Conservation (phyloP, 2,113 vertebrate species). For the Tauraco erythrolophus region DNA sequence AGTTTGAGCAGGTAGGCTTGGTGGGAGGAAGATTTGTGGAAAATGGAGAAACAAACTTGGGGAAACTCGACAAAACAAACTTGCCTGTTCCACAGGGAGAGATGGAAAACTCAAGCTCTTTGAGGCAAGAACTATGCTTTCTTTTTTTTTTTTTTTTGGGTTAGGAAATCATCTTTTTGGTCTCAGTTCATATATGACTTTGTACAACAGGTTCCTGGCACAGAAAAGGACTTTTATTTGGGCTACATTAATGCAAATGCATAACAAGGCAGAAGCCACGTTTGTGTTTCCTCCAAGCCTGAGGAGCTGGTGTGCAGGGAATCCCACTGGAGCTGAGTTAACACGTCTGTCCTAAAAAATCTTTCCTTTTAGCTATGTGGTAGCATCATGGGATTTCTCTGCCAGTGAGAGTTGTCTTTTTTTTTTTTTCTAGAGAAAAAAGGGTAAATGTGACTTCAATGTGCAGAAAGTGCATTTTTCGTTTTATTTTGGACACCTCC, state of each 20-base stretch:
- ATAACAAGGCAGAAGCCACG: background rate
- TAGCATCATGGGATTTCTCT: background rate
- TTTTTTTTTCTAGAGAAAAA: background rate
- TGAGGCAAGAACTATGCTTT: background rate
- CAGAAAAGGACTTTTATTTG: background rate
- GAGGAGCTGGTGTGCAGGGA: background rate
- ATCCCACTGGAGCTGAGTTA: background rate
- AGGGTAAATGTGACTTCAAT: background rate
- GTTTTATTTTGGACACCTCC: background rate
- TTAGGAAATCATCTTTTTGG: background rate
- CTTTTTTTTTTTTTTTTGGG: background rate
- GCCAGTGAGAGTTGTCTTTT: background rate
- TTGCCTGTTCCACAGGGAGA: background rate
- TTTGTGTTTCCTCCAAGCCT: background rate
- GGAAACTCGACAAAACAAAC: background rate
- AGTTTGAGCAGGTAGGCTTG: background rate
- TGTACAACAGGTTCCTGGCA: background rate
- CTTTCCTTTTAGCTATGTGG: background rate
- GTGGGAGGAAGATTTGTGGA: background rate
- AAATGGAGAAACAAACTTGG: no score
- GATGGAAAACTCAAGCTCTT: background rate
- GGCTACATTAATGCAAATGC: background rate
- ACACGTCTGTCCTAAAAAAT: background rate
- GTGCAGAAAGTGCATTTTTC: background rate
- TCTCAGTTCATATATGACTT: background rate